Evolutionary conservation across 2,113 vertebrate species (phyloP), one percentile per base, ranked within the genome.

Genomic region (Ovis aries): DNA sequence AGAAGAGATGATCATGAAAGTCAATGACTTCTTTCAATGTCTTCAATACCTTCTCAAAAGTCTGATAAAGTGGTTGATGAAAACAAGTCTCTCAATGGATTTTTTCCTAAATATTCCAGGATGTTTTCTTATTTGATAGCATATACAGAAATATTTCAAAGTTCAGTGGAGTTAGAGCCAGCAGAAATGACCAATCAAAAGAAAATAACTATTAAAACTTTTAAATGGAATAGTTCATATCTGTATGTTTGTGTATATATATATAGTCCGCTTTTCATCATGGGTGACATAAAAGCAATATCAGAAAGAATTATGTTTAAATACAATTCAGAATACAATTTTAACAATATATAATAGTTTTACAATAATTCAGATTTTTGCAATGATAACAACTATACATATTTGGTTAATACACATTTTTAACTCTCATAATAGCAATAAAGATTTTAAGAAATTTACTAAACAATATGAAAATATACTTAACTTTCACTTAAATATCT

Each of bases 311-410:
- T 95, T 19, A 89, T 50, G 98, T 98, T 98, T 97, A 97, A 98
- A 98, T 92, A 98, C 96, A 98, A 60, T 95, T 98, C 97, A 96
- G 53, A 98, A 97, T 97, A 98, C 98, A 99, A 98, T 87, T 94
- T 98, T 98, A 97, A 98, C 96, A 98, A 94, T 77, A 97, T 96
- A 98, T 96, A 98, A 97, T 95, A 97, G 93, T 81, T 71, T 98
- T 98, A 95, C 98, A 97, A 80, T 95, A 97, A 94, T 97, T 96
- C 97, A 96, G 45, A 96, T 94, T 97, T 60, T 97, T 95, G 81
- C 94, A 98, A 98, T 5, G 89, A 94, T 82, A 95, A 78, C 81
- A 33, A 77, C 97, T 97, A 96, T 50, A 98, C 90, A 98, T 64
- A 97, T 64, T 94, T 98, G 50, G 95, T 97, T 97, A 95, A 91